phyloP scores from a whole-genome alignment of 2,797 vertebrate genomes.

The Gouania willdenowi region DNA sequence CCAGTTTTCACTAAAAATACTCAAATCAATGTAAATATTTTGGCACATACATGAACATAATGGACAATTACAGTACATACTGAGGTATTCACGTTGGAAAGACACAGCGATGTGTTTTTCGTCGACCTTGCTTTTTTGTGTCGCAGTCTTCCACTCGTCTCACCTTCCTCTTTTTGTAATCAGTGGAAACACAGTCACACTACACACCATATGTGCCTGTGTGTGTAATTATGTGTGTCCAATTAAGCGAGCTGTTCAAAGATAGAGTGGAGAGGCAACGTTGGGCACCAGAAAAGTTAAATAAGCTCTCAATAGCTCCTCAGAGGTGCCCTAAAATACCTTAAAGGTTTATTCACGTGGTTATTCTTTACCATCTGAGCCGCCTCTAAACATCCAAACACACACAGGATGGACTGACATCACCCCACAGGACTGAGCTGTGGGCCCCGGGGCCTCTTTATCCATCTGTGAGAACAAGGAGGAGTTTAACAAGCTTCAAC shows the following conservation, averaged over 20 bases:
- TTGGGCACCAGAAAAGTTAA: conserved; percentile 28
- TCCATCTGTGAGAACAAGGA: conserved; percentile 2
- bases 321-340: conserved; percentile 17
- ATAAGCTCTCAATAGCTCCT: conserved; percentile 34
- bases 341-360: conserved; percentile 22
- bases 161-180: conserved; percentile 34
- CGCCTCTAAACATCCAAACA: conserved; percentile 9
- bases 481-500: too few species aligned
- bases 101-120: too few species aligned
- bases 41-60: too few species aligned
- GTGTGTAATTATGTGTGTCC: conserved; percentile 52
- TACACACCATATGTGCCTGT: conserved; percentile 46
- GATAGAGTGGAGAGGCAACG: conserved; percentile 17
- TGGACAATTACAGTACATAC: too few species aligned
- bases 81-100: too few species aligned
- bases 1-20: too few species aligned
- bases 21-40: too few species aligned
- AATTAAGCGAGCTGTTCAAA: conserved; percentile 38
- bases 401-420: conserved; percentile 10
- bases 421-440: conserved; percentile 23
- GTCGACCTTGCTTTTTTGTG: conserved; percentile 21
- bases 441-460: background rate
- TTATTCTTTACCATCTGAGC: conserved; percentile 5
- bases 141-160: conserved; percentile 30
- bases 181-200: conserved; percentile 38